Percentiles rank a stretch among this genome's conserved stretches.
These are phyloP conservation scores for Dicyrtoma fusca DNA, from an alignment of 2,888 invertebrate species.

Conservation along the genomic window DNA sequence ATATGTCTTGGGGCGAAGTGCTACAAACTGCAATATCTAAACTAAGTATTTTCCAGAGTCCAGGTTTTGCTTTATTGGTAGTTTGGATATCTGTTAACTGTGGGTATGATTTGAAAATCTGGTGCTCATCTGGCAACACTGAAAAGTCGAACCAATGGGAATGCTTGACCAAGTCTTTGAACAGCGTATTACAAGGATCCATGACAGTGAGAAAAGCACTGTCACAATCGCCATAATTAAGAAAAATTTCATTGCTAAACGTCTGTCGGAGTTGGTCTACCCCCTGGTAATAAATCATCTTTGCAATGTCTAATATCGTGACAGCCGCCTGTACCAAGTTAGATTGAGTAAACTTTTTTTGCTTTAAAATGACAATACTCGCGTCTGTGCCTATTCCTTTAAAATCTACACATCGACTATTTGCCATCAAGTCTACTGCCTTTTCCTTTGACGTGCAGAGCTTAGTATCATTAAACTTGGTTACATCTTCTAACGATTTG, in stretches of 20 bases:
- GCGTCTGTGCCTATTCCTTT: not conserved
- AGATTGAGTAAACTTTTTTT: not conserved
- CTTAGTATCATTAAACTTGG: not conserved
- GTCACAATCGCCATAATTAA: not conserved
- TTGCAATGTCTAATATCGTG: not conserved
- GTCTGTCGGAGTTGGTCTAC: not conserved
- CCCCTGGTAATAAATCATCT: not conserved
- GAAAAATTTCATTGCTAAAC: not conserved
- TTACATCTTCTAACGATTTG: not conserved
- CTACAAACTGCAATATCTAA: not conserved
- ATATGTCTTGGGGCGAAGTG: too few relatives aligned
- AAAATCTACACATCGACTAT: not conserved
- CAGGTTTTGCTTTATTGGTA: not conserved
- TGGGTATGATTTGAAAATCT: not conserved
- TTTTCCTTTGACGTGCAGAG: slow-evolving; percentile 1
- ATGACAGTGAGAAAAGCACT: not conserved
- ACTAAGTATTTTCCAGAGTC: not conserved
- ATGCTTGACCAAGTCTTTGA: too few relatives aligned
- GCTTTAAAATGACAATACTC: not conserved
- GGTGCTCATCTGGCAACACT: not conserved
- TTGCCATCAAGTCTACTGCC: not conserved
- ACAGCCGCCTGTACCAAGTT: not conserved
- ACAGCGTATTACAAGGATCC: not conserved
- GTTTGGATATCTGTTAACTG: not conserved
- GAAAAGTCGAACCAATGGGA: too few relatives aligned